phyloP scores from a whole-genome alignment of 2,113 vertebrate genomes.

The Nannospalax galili region DNA sequence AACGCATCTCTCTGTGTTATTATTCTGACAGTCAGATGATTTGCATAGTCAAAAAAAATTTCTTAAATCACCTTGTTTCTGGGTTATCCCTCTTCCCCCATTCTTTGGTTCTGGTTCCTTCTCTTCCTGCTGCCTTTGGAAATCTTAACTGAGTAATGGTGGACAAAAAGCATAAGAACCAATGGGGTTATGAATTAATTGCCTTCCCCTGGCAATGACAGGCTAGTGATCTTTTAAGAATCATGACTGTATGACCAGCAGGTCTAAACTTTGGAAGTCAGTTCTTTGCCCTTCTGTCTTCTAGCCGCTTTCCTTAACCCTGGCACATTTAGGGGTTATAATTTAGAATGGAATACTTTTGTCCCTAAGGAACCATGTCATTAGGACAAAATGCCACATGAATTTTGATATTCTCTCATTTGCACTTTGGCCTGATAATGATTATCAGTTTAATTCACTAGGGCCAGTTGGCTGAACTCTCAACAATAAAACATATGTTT shows the following conservation, averaged over 20 bases:
- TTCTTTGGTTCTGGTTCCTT: not conserved
- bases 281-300: not conserved
- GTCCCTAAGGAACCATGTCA: not conserved
- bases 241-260: not conserved
- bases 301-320: not conserved
- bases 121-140: not conserved
- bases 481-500: constrained; percentile 65
- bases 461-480: constrained; percentile 62
- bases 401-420: constrained; percentile 57
- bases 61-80: not conserved
- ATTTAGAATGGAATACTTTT: constrained; percentile 27
- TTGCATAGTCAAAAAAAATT: no score
- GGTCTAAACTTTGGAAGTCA: not conserved
- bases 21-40: constrained; percentile 6
- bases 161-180: not conserved
- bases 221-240: not conserved
- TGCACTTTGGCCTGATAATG: constrained; percentile 54
- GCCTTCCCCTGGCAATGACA: not conserved
- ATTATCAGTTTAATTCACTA: constrained; percentile 61
- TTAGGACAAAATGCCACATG: constrained; percentile 21
- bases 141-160: not conserved
- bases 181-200: not conserved
- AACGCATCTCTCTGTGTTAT: constrained; percentile 18
- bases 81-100: not conserved
- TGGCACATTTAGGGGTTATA: constrained; percentile 5